Evolutionary conservation across 2,797 vertebrate species (phyloP), one percentile per base, ranked within the genome.

Genomic region (Acanthurus lineatus): DNA sequence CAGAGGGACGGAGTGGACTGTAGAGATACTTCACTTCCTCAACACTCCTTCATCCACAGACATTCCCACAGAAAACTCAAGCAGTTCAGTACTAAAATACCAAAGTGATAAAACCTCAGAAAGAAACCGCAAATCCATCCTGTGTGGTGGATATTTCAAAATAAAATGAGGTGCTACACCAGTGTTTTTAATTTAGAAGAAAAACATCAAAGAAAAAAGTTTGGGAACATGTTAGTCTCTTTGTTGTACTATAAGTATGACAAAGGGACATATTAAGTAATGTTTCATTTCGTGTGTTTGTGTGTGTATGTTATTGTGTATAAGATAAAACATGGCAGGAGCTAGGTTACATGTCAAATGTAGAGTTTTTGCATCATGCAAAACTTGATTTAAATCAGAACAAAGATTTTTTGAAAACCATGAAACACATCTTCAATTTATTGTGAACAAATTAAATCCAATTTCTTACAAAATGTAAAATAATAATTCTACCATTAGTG

Each of bases 401-500:
- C 6, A 75, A 65, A 66, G 5, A 56, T 58, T 82, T 73, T 68
- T 77, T 86, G 4, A 52, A 70, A 73, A 76, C 51, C 53, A 70
- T 69, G 85, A 83, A 88, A 86, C 22, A 66, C n/a, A 65, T 51
- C 3, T 56, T 47, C n/a, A 45, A 45, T 54, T 12, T 40, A 38
- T 49, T 4, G 5, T 49, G 51, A 68, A 81, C 28, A 89, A 78
- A 83, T 75, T 47, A 84, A 32, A 71, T 35, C n/a, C 9, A 76
- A 22, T 63, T 52, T 44, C 16, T 77, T 71, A 76, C 1, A 77
- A 74, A 75, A 77, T 60, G 17, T 12, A 53, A 67, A 84, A 8
- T 11, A 56, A 20, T 57, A 2, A 71, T 44, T 11, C 52, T 63
- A 60, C 0, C 5, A 59, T 85, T 81, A 82, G 64, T 75, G 11